Evolutionary conservation across 2,113 vertebrate genomes (phyloP).

Genomic region (Mormoops blainvillei): DNA sequence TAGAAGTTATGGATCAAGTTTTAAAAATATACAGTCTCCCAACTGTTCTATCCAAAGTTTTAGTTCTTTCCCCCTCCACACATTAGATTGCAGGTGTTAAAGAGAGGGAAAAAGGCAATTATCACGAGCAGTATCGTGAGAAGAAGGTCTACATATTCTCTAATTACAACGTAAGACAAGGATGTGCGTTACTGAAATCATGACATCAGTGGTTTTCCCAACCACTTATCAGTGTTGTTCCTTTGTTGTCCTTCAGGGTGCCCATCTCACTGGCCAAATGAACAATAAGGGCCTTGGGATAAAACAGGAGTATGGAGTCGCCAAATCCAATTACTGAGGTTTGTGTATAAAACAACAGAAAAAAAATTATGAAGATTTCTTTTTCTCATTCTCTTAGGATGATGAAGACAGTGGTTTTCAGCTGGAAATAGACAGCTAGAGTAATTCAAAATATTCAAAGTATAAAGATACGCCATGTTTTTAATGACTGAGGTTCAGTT

Average conservation of each 20-base stretch:
- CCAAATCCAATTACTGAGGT: conserved; percentile 55
- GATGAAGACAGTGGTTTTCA: conserved; percentile 35
- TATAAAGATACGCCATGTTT: conserved; percentile 26
- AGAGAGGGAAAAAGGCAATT: not conserved
- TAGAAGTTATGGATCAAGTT: not conserved
- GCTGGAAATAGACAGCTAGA: conserved; percentile 45
- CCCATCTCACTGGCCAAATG: conserved; percentile 30
- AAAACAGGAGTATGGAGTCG: conserved; percentile 50
- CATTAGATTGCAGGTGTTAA: not conserved
- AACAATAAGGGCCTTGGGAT: conserved; percentile 50
- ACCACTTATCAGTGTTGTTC: conserved; percentile 34
- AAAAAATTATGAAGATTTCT: conserved; percentile 38
- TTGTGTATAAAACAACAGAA: conserved; percentile 42
- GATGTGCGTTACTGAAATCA: conserved; percentile 17
- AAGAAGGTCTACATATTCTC: not conserved
- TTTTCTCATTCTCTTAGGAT: conserved; percentile 43
- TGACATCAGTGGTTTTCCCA: not conserved
- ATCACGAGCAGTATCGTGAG: no score
- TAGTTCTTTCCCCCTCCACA: not conserved
- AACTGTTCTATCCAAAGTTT: not conserved
- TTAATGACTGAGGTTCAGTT: conserved; percentile 5
- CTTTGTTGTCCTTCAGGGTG: conserved; percentile 29
- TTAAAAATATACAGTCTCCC: not conserved
- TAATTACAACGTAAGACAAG: not conserved
- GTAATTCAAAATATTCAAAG: conserved; percentile 38